Conservation (phyloP, 2,113 vertebrate genomes). For the Sphyrna mokarran region DNA sequence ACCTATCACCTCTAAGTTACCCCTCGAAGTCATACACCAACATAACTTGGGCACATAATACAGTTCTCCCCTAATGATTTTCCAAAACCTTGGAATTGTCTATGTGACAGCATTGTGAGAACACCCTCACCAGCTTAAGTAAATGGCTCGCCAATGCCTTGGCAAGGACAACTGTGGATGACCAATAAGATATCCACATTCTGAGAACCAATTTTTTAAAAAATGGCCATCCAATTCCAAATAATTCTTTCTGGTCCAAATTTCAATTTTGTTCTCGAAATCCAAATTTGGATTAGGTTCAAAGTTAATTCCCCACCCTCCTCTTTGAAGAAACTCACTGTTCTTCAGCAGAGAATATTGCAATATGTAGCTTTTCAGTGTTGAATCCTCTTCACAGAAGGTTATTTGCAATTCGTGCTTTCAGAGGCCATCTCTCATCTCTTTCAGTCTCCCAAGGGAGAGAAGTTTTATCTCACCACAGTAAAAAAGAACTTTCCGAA, state of each 20-base stretch:
- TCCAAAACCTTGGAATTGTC: neutral
- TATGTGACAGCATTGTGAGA: neutral
- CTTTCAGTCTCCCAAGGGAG: neutral
- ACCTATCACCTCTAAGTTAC: neutral
- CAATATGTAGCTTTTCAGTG: neutral
- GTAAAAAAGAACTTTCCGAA: neutral
- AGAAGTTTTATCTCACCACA: neutral
- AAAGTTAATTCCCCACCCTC: neutral
- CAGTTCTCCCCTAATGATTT: neutral
- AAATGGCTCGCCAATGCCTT: neutral
- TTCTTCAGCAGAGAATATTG: neutral
- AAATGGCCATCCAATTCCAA: neutral
- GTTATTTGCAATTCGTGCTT: neutral
- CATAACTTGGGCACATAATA: neutral
- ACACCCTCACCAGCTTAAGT: neutral
- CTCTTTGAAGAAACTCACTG: neutral
- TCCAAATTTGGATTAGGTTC: neutral
- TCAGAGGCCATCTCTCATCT: neutral
- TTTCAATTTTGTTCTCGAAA: neutral
- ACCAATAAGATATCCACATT: neutral
- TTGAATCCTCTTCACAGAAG: neutral
- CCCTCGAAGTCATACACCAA: neutral
- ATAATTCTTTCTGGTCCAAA: neutral
- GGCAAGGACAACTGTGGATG: neutral
- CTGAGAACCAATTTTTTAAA: neutral